Evolutionary conservation across 2,113 vertebrate species (phyloP).

Genomic region (Isichthys henryi): DNA sequence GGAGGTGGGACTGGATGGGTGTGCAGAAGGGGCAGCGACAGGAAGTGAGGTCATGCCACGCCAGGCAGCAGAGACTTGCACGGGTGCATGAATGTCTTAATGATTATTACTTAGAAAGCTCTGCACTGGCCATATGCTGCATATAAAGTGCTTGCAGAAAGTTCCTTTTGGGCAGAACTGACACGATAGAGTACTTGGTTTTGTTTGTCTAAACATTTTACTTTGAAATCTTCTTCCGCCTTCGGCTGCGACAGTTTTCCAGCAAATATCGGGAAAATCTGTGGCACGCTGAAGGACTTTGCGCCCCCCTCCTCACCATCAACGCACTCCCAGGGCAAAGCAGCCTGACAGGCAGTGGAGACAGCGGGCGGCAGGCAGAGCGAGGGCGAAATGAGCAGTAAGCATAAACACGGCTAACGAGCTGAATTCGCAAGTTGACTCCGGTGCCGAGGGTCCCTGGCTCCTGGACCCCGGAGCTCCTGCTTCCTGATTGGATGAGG

Average conservation of each 20-base stretch:
- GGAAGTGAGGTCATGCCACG: too few species aligned
- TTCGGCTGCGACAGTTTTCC: background rate
- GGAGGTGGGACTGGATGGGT: background rate
- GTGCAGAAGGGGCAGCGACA: background rate
- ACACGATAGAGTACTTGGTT: background rate
- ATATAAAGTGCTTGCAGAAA: background rate
- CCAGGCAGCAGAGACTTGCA: too few species aligned
- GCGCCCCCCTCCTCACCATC: background rate
- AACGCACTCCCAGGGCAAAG: background rate
- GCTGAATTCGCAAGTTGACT: background rate
- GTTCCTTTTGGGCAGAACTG: background rate
- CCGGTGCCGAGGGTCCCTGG: background rate
- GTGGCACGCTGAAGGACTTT: background rate
- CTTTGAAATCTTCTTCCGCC: background rate
- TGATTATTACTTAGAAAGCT: background rate
- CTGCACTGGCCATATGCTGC: background rate
- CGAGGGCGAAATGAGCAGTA: background rate
- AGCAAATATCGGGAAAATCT: background rate
- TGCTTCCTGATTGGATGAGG: background rate
- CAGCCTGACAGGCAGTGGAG: background rate
- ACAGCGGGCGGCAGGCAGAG: background rate
- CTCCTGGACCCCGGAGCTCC: background rate
- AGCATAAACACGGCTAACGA: background rate
- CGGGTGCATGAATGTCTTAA: background rate
- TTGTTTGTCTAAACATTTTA: background rate